These are phyloP conservation scores for Engraulis encrasicolus DNA, from an alignment of 2,113 vertebrate species.

Conservation along the genomic window DNA sequence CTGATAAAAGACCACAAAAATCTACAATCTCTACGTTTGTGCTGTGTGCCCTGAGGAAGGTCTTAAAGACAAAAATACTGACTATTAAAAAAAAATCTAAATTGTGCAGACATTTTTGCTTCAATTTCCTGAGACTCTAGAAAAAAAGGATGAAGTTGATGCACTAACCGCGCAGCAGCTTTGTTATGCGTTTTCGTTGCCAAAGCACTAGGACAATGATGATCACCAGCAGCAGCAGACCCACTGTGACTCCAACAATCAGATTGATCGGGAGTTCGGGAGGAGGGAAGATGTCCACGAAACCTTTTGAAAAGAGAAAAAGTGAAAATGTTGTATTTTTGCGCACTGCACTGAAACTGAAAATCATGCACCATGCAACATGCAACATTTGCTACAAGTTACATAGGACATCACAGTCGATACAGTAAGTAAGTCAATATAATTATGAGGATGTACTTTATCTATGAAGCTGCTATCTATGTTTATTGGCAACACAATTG, in stretches of 20 bases:
- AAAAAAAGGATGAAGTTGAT: background rate
- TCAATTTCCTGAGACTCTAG: too few species aligned
- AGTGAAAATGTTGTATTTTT: background rate
- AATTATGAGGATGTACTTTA: too few species aligned
- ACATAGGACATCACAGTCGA: background rate
- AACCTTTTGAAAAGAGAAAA: background rate
- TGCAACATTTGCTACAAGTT: background rate
- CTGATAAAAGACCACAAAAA: too few species aligned
- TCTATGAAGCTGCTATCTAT: too few species aligned
- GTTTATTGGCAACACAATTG: too few species aligned
- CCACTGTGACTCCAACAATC: conserved; percentile 15
- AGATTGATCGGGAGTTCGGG: background rate
- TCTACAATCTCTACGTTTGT: too few species aligned
- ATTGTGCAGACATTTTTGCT: too few species aligned
- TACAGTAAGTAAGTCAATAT: background rate
- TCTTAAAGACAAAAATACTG: too few species aligned
- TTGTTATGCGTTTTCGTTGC: conserved; percentile 5
- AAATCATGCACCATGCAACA: too few species aligned
- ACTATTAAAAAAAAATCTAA: too few species aligned
- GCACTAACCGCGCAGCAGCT: background rate
- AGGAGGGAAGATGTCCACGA: fast-evolving
- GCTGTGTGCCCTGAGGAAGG: too few species aligned
- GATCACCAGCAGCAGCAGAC: conserved; percentile 14
- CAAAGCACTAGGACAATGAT: conserved; percentile 17
- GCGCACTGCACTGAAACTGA: background rate